phyloP scores from a whole-genome alignment of 37 sponge, comb jelly and placozoan genomes.

The Lycopodina hypogea region DNA sequence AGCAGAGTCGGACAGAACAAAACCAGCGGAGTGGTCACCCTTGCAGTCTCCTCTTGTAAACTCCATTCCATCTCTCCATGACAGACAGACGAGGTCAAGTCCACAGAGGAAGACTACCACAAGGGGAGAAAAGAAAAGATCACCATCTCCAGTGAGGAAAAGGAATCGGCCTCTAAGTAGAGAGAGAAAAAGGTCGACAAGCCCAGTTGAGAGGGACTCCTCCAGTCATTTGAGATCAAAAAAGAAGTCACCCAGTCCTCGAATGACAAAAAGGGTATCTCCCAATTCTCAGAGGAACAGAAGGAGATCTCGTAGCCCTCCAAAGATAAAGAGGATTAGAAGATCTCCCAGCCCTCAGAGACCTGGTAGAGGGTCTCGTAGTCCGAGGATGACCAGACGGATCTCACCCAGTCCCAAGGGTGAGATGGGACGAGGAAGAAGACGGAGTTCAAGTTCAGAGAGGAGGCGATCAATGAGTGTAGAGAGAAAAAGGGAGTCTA shows the following conservation, averaged over 20 bases:
- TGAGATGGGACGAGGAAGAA: background rate
- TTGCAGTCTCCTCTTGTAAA: background rate
- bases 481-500: background rate
- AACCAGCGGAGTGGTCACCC: background rate
- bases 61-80: background rate
- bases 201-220: background rate
- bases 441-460: background rate
- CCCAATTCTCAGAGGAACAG: background rate
- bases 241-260: background rate
- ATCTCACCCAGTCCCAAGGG: background rate
- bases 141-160: background rate
- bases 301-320: background rate
- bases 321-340: constrained; percentile 4
- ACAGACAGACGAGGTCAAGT: background rate
- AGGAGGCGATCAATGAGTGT: constrained; percentile 14
- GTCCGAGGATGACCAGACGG: background rate
- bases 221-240: background rate
- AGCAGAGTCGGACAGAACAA: background rate
- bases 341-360: constrained; percentile 4
- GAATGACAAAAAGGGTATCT: background rate
- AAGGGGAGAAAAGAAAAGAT: background rate
- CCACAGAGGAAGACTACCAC: background rate
- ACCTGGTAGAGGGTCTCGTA: background rate
- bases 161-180: background rate
- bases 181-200: background rate